Evolutionary conservation across 2,888 invertebrate genomes (phyloP), one percentile per base, ranked within the genome.

Genomic region (Meiosimyza platycephala): DNA sequence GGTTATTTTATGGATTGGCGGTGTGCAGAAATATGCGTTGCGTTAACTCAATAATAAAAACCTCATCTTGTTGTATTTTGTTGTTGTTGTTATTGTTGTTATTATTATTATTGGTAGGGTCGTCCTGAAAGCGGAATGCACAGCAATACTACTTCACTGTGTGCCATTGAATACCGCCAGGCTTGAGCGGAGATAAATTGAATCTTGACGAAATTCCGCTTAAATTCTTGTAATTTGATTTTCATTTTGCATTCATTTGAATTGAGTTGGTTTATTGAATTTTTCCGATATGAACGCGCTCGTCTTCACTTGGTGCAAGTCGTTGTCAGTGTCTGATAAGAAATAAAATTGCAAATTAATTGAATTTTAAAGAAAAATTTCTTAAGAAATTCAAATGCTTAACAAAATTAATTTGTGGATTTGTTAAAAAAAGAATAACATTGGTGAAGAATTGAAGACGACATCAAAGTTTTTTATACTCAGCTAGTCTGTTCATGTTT

Each of bases 11-110:
- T 9, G 54, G 54, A 15, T 16, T 16, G 47, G 16, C 15, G 62
- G 62, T 62, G 62, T 33, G 59, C 28, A 9, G 33, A 47, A 9
- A 9, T 40, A 40, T 40, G 40, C 40, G 63, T 48, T 48, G 40
- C 57, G 63, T 63, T 62, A 40, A 63, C 63, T 63, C 63, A 63
- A 63, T 63, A 63, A 63, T 63, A 63, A 63, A 63, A 48, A 63
- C 63, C 63, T 63, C 63, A 48, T 40, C 9, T 63, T 63, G 63
- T 63, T 63, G 47, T 47, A 33, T n/a, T 63, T 47, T 40, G 48
- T 40, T 63, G 40, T 40, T 40, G 18, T 47, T 47, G 9, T 60
- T 9, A 40, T 40, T 40, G 40, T 47, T 40, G 48, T 40, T 63
- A 9, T 40, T 40, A 48, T 47, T 47, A n/a, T 60, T 9, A 40